Percentiles rank a stretch among this genome's conserved stretches.
Conservation (phyloP, 2,888 invertebrate species). For the Apodemia hepburni region DNA sequence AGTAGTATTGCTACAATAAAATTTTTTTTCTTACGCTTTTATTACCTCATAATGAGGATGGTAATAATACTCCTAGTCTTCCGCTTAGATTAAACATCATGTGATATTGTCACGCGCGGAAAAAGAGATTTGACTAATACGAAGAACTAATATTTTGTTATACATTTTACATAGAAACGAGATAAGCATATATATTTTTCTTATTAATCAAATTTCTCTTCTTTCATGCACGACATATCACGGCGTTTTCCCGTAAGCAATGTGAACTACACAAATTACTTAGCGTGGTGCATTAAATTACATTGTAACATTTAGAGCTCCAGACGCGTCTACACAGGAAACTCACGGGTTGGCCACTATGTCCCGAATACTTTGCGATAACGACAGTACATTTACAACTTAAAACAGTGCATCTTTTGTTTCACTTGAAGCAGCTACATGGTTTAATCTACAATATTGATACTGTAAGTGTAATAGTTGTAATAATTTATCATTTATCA, state of each 20-base stretch:
- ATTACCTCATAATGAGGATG: background rate
- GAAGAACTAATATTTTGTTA: too few species aligned
- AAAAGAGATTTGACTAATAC: too few species aligned
- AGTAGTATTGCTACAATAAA: too few species aligned
- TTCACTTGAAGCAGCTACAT: conserved; percentile 15
- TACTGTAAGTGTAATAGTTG: background rate
- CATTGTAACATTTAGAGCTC: conserved; percentile 4
- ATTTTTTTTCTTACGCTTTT: background rate
- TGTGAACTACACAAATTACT: background rate
- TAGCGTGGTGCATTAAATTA: conserved; percentile 1
- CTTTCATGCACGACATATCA: too few species aligned
- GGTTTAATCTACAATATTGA: conserved; percentile 16
- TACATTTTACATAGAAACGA: too few species aligned
- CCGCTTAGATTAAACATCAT: too few species aligned
- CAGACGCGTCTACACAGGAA: background rate
- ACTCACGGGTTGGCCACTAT: conserved; percentile 3
- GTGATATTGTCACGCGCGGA: too few species aligned
- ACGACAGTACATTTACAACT: conserved; percentile 7
- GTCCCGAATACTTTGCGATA: conserved; percentile 5
- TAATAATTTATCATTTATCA: background rate
- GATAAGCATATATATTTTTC: too few species aligned
- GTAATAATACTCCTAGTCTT: background rate
- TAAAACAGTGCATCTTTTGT: conserved; percentile 16
- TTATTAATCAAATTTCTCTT: too few species aligned
- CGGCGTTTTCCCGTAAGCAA: too few species aligned